Percentiles rank a stretch among this genome's conserved stretches.
These are phyloP conservation scores for Tipula confusa DNA, from an alignment of 2,888 invertebrate species.

Conservation along the genomic window DNA sequence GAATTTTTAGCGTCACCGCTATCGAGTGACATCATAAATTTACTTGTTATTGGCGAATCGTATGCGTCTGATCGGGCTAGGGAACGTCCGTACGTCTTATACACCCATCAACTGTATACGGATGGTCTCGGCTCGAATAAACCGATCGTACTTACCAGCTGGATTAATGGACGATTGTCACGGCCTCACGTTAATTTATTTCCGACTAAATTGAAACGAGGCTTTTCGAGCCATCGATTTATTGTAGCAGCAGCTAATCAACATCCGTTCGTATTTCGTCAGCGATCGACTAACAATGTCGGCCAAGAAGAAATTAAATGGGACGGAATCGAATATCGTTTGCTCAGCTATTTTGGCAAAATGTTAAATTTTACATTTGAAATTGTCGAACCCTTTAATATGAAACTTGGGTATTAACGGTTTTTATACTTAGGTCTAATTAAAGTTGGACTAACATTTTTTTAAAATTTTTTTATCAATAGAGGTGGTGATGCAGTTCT, in stretches of 20 bases:
- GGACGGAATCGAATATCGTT: slow-evolving; percentile 72
- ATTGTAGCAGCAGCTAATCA: slow-evolving; percentile 64
- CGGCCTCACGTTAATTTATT: slow-evolving; percentile 61
- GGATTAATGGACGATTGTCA: slow-evolving; percentile 62
- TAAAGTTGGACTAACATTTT: too few species aligned
- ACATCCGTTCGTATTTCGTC: slow-evolving; percentile 66
- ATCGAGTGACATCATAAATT: slow-evolving; percentile 64
- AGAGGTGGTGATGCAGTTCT: slow-evolving; percentile 61
- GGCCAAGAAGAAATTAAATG: slow-evolving; percentile 43
- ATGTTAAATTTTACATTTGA: slow-evolving; percentile 70
- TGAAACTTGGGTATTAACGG: slow-evolving; percentile 50
- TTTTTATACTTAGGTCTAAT: not conserved
- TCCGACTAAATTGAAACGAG: slow-evolving; percentile 61
- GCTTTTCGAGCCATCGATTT: slow-evolving; percentile 73
- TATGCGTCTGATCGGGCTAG: slow-evolving; percentile 51
- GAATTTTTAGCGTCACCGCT: slow-evolving; percentile 61
- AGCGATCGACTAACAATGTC: slow-evolving; percentile 40
- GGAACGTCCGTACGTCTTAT: slow-evolving; percentile 68
- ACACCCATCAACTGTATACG: slow-evolving; percentile 67
- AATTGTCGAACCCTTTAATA: slow-evolving; percentile 57
- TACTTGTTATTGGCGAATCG: slow-evolving; percentile 65
- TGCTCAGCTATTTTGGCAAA: slow-evolving; percentile 58
- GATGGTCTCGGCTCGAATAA: slow-evolving; percentile 69
- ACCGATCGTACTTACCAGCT: slow-evolving; percentile 65
- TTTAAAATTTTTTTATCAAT: too few species aligned